Percentiles rank a stretch among this genome's conserved stretches.
phyloP scores from a whole-genome alignment of 2,797 vertebrate species.

The Enteromius trimaculatus region DNA sequence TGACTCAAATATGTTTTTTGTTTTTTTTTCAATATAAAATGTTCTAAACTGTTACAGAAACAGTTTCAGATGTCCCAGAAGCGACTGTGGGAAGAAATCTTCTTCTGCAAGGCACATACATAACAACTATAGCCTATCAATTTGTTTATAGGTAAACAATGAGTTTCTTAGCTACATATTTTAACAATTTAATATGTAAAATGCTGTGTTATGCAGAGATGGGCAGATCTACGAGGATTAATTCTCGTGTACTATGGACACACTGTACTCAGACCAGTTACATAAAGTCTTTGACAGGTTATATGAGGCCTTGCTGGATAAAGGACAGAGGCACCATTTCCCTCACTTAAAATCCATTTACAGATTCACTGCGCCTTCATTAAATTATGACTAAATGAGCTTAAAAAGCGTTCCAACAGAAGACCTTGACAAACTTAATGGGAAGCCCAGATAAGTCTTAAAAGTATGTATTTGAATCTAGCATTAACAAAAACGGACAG shows the following conservation, averaged over 20 bases:
- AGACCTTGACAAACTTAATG: neutral
- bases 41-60: neutral
- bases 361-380: neutral
- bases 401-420: neutral
- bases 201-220: neutral
- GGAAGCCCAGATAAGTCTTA: neutral
- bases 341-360: neutral
- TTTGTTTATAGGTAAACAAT: neutral
- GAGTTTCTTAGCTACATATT: neutral
- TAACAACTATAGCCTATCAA: neutral
- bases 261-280: slow-evolving; percentile 4
- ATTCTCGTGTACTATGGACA: neutral
- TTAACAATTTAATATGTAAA: neutral
- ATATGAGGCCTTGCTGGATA: neutral
- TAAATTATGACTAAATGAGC: neutral
- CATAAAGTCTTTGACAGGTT: neutral
- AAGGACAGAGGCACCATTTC: neutral
- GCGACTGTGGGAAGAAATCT: neutral
- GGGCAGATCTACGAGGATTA: neutral
- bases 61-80: neutral
- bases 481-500: neutral
- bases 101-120: neutral
- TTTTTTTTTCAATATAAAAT: neutral
- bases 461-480: neutral
- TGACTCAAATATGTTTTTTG: neutral